Evolutionary conservation across 2,888 invertebrate genomes (phyloP).

Genomic region (Pedicia rivosa): DNA sequence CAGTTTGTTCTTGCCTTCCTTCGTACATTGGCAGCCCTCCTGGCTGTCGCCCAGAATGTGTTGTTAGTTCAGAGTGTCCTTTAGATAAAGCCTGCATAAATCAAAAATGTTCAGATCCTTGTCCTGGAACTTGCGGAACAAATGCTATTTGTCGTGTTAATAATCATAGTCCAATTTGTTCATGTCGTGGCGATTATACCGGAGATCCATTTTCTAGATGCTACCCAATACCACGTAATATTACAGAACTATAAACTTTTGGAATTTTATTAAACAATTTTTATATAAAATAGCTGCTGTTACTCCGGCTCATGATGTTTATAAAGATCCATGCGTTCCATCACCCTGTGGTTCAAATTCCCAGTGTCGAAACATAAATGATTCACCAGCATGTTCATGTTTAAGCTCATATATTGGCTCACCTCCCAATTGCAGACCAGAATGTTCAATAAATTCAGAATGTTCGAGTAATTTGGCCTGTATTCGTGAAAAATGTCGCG

Average conservation of each 20-base stretch:
- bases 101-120: constrained; percentile 54
- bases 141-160: constrained; percentile 54
- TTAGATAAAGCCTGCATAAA: constrained; percentile 41
- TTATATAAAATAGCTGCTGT: constrained; percentile 17
- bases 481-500: constrained; percentile 56
- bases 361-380: constrained; percentile 38
- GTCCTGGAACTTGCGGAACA: constrained; percentile 52
- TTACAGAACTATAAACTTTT: background rate
- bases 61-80: constrained; percentile 37
- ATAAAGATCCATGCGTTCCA: constrained; percentile 49
- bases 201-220: constrained; percentile 52
- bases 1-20: constrained; percentile 41
- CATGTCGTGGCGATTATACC: constrained; percentile 43
- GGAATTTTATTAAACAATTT: constrained; percentile 6
- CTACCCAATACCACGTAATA: constrained; percentile 38
- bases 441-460: constrained; percentile 56
- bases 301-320: background rate
- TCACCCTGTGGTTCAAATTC: constrained; percentile 51
- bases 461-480: constrained; percentile 59
- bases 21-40: constrained; percentile 43
- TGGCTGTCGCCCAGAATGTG: constrained; percentile 40
- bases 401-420: constrained; percentile 47
- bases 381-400: constrained; percentile 52
- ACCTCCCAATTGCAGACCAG: constrained; percentile 64
- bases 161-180: constrained; percentile 56